phyloP scores from a whole-genome alignment of 2,113 vertebrate genomes.

The Stictonetta naevosa region DNA sequence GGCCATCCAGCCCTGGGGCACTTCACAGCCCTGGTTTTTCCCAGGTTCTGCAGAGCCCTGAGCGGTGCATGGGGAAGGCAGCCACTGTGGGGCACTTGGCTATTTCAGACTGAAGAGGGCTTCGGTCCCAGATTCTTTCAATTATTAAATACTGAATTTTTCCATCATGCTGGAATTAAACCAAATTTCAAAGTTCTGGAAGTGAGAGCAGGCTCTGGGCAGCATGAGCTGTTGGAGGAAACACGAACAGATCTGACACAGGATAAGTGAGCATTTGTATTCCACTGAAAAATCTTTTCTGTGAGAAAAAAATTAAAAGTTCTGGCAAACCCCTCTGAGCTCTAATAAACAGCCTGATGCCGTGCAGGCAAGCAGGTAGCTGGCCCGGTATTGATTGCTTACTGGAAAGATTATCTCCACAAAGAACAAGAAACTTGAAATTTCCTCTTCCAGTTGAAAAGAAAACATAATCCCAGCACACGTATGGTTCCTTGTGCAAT shows the following conservation, averaged over 20 bases:
- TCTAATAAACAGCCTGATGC: neutral
- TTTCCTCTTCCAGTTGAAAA: neutral
- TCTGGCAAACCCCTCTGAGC: neutral
- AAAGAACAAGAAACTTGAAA: neutral
- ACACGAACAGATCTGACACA: neutral
- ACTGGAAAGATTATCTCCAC: neutral
- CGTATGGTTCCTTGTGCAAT: rapidly evolving
- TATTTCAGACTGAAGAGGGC: neutral
- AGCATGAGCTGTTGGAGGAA: neutral
- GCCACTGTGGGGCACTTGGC: neutral
- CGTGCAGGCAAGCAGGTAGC: neutral
- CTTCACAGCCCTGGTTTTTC: neutral
- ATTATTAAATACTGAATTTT: neutral
- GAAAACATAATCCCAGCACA: neutral
- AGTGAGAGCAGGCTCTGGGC: neutral
- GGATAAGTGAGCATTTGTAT: neutral
- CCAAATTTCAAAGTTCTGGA: neutral
- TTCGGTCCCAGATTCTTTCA: neutral
- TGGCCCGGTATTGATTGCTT: neutral
- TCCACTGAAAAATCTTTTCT: neutral
- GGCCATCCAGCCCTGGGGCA: neutral
- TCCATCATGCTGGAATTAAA: neutral
- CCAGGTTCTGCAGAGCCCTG: too few relatives aligned
- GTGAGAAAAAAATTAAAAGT: rapidly evolving
- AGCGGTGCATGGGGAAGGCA: rapidly evolving